Percentiles rank a stretch among this genome's conserved stretches.
Evolutionary conservation across 2,888 invertebrate genomes (phyloP).

Genomic region (Coelogynopora nodosa): DNA sequence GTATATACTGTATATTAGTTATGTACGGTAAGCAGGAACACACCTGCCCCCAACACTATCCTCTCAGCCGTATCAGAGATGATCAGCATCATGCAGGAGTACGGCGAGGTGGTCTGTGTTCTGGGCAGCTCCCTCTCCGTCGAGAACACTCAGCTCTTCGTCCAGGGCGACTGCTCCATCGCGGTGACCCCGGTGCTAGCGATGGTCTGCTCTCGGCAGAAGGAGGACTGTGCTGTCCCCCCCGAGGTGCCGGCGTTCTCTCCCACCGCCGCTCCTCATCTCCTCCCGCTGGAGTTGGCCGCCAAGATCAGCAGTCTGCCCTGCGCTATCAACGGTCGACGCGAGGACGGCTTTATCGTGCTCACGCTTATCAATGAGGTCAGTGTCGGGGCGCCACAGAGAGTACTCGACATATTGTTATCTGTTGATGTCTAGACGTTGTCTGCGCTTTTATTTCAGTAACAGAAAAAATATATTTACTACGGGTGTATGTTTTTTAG

Average conservation of each 20-base stretch:
- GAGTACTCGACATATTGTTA: no score
- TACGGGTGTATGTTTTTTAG: no score
- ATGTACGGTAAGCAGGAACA: no score
- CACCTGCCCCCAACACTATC: no score
- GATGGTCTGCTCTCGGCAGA: constrained; percentile 22
- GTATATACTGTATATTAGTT: no score
- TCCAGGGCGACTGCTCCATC: constrained; percentile 38
- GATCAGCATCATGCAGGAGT: constrained; percentile 85
- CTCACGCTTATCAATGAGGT: constrained; percentile 15
- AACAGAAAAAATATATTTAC: no score
- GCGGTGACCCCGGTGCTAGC: constrained; percentile 38
- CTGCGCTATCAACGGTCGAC: background rate
- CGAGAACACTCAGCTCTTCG: constrained; percentile 36
- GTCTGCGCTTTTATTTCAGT: no score
- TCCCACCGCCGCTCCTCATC: background rate
- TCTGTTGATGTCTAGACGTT: no score
- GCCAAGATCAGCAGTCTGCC: background rate
- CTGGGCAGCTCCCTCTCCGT: constrained; percentile 40
- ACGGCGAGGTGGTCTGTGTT: constrained; percentile 69
- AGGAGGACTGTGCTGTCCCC: background rate
- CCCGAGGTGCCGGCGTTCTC: background rate
- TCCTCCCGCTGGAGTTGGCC: background rate
- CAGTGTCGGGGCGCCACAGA: no score
- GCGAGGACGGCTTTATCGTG: background rate
- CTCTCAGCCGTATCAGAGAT: constrained; percentile 82